Base-by-base conservation (phyloP, 2,888 invertebrate genomes). In the Stictocephala bisonia region DNA sequence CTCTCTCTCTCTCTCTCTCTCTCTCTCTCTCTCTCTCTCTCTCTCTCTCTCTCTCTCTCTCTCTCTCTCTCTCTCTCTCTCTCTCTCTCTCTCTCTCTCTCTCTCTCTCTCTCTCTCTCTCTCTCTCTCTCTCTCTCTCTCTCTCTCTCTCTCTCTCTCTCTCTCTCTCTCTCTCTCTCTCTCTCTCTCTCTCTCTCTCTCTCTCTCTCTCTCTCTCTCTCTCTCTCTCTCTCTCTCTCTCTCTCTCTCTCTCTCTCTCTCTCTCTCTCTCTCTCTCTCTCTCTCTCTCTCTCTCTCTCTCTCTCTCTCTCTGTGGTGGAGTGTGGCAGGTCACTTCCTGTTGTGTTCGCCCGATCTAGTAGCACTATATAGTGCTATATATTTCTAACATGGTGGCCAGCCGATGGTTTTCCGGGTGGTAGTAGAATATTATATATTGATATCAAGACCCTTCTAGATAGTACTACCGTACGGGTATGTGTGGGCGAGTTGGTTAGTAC, bases 81-180 rank as follows among this genome's bases (percentile, higher is more conserved):
- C 44, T 44, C 44, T 44, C 44, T 44, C 44, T 44, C 44, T 44
- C 44, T 44, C 44, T 44, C 44, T 44, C 44, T 44, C 44, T 44
- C 44, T 44, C 44, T 44, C 44, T 44, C 44, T 44, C 44, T 44
- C 44, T 44, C 44, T 44, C 44, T 44, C 44, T 44, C 44, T 44
- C 44, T 44, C 44, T 44, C 44, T 44, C 44, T 44, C 44, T 44
- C 44, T 44, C 44, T 44, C 44, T 44, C 44, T 44, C 44, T 44
- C 44, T 44, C 44, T 44, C 44, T 44, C 44, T 44, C 44, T 44
- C 44, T 44, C 44, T 44, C 44, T 44, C 44, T 44, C 44, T 44
- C 44, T 44, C 44, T 44, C 44, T 44, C 44, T 44, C 44, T 44
- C 44, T 44, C 44, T 44, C 44, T 44, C 44, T 44, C 44, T 44